Conservation (phyloP, 2,113 vertebrate species). For the Caretta caretta region DNA sequence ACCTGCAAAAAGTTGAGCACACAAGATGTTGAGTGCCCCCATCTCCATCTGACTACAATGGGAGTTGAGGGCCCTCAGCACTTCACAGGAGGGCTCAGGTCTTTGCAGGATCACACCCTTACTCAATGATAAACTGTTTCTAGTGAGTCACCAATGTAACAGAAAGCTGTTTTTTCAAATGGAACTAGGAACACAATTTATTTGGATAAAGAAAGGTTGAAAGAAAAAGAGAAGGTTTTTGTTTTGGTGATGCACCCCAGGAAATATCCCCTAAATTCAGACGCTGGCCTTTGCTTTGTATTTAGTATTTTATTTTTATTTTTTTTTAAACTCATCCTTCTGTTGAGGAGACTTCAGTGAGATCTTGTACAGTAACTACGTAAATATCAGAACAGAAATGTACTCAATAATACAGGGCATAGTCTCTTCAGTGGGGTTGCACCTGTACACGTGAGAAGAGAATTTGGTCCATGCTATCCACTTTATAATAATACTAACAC, state of each 20-base stretch:
- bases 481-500: accelerated
- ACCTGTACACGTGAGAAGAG: background rate
- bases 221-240: background rate
- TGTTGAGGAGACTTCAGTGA: background rate
- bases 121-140: background rate
- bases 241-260: background rate
- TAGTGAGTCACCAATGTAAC: background rate
- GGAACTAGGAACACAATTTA: background rate
- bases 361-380: background rate
- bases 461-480: accelerated
- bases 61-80: background rate
- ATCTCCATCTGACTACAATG: background rate
- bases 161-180: background rate
- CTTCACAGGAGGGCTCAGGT: background rate
- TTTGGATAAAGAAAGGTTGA: background rate
- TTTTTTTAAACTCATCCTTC: background rate
- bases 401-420: background rate
- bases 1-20: background rate
- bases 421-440: background rate
- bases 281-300: background rate
- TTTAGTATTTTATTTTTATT: background rate
- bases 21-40: background rate
- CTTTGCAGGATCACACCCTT: background rate
- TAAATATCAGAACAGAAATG: background rate
- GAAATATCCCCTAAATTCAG: background rate